Conservation (phyloP, 2,113 vertebrate genomes). For the Tympanuchus pallidicinctus region DNA sequence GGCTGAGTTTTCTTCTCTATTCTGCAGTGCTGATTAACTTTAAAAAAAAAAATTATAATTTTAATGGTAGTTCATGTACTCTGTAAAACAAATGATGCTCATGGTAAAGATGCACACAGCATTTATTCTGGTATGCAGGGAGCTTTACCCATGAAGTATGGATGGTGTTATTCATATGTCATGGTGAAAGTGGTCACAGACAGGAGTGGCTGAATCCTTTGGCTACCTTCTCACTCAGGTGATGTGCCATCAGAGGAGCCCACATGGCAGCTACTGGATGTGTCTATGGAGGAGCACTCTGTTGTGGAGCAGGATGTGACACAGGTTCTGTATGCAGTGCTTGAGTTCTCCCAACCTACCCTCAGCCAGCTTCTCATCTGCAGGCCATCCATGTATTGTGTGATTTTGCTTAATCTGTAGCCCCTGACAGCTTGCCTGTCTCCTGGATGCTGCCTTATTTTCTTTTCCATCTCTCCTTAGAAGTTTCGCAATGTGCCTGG, state of each 20-base stretch:
- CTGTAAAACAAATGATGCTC: too few species aligned
- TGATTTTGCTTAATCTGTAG: background rate
- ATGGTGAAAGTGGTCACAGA: background rate
- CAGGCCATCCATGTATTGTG: fast-evolving
- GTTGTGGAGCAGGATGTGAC: background rate
- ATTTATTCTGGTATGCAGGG: too few species aligned
- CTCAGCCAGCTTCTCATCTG: background rate
- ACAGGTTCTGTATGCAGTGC: slow-evolving; percentile 38
- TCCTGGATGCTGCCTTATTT: background rate
- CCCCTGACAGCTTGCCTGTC: background rate
- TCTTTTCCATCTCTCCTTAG: background rate
- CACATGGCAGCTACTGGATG: fast-evolving
- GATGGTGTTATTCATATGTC: background rate
- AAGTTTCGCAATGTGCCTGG: background rate
- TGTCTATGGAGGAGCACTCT: background rate
- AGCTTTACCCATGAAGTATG: too few species aligned
- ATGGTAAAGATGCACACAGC: too few species aligned
- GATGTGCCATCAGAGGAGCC: background rate
- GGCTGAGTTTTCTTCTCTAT: background rate
- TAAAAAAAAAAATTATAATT: background rate
- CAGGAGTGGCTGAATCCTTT: background rate
- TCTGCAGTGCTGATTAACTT: background rate
- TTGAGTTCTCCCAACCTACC: background rate
- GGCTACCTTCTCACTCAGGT: background rate
- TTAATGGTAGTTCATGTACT: background rate